Evolutionary conservation across 2,888 invertebrate species (phyloP).

Genomic region (Nomada ruficornis): DNA sequence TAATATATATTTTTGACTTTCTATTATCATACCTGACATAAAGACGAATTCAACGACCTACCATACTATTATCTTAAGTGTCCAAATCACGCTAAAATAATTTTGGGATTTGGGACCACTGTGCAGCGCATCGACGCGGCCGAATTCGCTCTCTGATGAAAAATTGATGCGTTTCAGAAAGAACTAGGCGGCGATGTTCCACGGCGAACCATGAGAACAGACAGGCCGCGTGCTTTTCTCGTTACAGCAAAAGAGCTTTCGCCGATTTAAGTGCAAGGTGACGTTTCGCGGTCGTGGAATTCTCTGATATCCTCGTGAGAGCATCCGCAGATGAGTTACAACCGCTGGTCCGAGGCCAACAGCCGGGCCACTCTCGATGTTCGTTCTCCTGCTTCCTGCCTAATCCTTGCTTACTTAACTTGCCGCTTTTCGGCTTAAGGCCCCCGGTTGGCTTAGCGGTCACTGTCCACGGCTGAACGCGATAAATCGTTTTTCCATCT

Average conservation of each 20-base stretch:
- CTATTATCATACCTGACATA: too few relatives aligned
- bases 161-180: constrained; percentile 8
- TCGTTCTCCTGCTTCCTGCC: constrained; percentile 53
- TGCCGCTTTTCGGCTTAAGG: constrained; percentile 82
- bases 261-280: constrained; percentile 80
- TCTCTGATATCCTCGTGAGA: constrained; percentile 82
- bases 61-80: too few relatives aligned
- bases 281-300: constrained; percentile 80
- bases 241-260: constrained; percentile 71
- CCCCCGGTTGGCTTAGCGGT: constrained; percentile 76
- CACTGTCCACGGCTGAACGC: constrained; percentile 61
- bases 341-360: constrained; percentile 43
- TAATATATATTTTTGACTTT: too few relatives aligned
- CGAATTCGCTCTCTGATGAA: neutral
- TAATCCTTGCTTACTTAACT: constrained; percentile 83
- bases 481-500: constrained; percentile 59
- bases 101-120: too few relatives aligned
- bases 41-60: too few relatives aligned
- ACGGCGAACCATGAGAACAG: constrained; percentile 57
- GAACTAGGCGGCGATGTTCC: too few relatives aligned
- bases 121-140: neutral
- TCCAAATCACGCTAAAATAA: too few relatives aligned
- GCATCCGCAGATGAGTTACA: constrained; percentile 77
- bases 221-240: constrained; percentile 66
- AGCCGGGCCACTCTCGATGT: constrained; percentile 24